Evolutionary conservation across 2,797 vertebrate genomes (phyloP).

Genomic region (Sebastes taczanowskii): DNA sequence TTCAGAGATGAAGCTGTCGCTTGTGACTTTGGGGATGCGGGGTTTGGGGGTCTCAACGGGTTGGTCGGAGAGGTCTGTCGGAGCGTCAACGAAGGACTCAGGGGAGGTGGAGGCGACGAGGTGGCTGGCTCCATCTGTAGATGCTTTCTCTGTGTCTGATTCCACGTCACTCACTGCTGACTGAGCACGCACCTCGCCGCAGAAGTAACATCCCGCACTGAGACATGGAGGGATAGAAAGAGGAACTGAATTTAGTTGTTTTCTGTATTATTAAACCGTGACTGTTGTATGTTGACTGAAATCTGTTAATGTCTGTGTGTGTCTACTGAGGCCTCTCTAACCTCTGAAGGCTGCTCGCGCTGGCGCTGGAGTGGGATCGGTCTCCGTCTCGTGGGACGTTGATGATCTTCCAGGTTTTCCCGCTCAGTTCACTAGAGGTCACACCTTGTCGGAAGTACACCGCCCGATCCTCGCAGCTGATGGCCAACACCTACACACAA

Average conservation of each 20-base stretch:
- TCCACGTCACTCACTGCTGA: conserved; percentile 84
- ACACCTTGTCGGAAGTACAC: conserved; percentile 94
- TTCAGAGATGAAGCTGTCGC: conserved; percentile 87
- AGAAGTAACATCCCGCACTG: conserved; percentile 96
- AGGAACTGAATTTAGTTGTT: neutral
- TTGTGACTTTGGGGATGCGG: conserved; percentile 84
- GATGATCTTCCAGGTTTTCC: conserved; percentile 94
- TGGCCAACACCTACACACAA: conserved; percentile 88
- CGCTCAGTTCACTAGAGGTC: conserved; percentile 92
- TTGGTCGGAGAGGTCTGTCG: conserved; percentile 13
- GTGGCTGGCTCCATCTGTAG: conserved; percentile 30
- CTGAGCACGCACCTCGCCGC: conserved; percentile 88
- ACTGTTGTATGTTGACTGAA: neutral
- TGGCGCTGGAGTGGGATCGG: conserved; percentile 89
- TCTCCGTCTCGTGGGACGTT: conserved; percentile 86
- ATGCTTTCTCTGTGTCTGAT: conserved; percentile 79
- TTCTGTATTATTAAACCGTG: neutral
- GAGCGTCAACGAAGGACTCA: conserved; percentile 4
- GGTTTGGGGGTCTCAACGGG: conserved; percentile 46
- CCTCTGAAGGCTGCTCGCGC: conserved; percentile 91
- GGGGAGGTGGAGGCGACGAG: conserved; percentile 4
- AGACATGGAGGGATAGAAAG: conserved; percentile 6
- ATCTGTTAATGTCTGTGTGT: neutral
- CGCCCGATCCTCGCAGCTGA: conserved; percentile 87
- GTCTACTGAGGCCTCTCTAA: conserved; percentile 62